Evolutionary conservation across 35 echinoderm and acorn worm genomes (phyloP), one percentile per base, ranked within the genome.

Genomic region (Apostichopus parvimensis): DNA sequence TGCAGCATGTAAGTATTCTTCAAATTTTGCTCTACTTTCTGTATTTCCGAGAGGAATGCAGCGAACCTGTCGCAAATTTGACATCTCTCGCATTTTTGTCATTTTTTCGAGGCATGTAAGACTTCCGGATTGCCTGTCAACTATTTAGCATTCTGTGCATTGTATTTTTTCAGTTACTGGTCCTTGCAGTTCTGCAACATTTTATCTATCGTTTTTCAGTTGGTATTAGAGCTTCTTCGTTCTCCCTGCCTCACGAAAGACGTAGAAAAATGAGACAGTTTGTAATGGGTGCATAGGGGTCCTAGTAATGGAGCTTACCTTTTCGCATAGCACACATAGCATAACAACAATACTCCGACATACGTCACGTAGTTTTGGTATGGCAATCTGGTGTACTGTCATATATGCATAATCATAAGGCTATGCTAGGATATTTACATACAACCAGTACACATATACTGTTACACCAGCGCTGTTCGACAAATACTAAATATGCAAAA

Each of bases 31-130:
- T 86, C 34, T 91, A 87, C 13, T 96, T 73, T 72, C 73, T 28
- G 77, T 21, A 93, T 81, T 89, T 94, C 94, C 78, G 91, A 59
- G 76, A 71, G 61, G 61, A 89, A 78, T 77, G 71, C 24, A 60
- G 89, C 79, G 57, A 94, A 88, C 80, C 90, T 84, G 83, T 79
- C 78, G 73, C 92, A 94, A 94, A 91, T 94, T 93, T 92, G 91
- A 91, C 97, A 99, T 99, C 97, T 95, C 94, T 99, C 85, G 82
- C 95, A 99, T 99, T 96, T 96, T 99, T 99, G 97, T 96, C 97
- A 99, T 99, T 99, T 99, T 99, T 99, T 86, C 91, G 95, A 90
- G 62, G 90, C 92, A 82, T 70, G 85, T 93, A 88, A 92, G 93
- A 99, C 97, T 99, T 99, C 95, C 97, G 96, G 96, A 98, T 89